Evolutionary conservation across 1,140 invertebrate species (phyloP), one percentile per base, ranked within the genome.

Genomic region (Zaprionus taronus): DNA sequence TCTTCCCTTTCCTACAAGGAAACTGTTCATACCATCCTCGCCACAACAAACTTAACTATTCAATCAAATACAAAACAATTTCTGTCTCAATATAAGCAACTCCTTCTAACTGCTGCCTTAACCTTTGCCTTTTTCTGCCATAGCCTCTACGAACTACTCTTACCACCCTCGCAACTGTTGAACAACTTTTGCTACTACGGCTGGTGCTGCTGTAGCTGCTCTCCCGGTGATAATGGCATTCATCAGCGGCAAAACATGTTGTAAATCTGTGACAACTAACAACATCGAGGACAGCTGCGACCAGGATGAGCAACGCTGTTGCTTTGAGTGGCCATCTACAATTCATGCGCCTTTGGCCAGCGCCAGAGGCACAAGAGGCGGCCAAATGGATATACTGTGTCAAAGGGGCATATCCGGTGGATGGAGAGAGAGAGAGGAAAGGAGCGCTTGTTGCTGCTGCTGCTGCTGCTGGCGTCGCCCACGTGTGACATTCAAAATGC

Each of bases 401-500:
- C 47, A 51, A 51, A 51, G 17, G 20, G 47, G 20, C n/a, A 47
- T 7, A 41, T 47, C 41, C 41, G 41, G n/a, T 47, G 41, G 41
- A 17, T 1, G 36, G 36, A 15, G 4, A 38, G 14, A 38, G 14
- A 38, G 14, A 38, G 36, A 38, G 14, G 14, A 15, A 36, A 7
- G 7, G 2, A 0, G 28, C 28, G 7, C 0, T 31, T 31, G 7
- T 2, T 31, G 28, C 6, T 28, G 28, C 28, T 7, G 28, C 28
- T 7, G 28, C 31, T 31, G 36, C n/a, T 7, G 41, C n/a, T 17
- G 41, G 15, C 41, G 6, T 17, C 4, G 47, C 31, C 28, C 28
- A 58, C 60, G 62, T 66, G 72, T 58, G 70, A 58, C 71, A 67
- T 66, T 63, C 72, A 51, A 24, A 68, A 57, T 64, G 58, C 24